A percentile compares a stretch with the other conserved stretches of the same genome.
These are phyloP conservation scores for Montipora cactus DNA, from an alignment of 64 coral and sea anemone genomes.

Conservation along the genomic window DNA sequence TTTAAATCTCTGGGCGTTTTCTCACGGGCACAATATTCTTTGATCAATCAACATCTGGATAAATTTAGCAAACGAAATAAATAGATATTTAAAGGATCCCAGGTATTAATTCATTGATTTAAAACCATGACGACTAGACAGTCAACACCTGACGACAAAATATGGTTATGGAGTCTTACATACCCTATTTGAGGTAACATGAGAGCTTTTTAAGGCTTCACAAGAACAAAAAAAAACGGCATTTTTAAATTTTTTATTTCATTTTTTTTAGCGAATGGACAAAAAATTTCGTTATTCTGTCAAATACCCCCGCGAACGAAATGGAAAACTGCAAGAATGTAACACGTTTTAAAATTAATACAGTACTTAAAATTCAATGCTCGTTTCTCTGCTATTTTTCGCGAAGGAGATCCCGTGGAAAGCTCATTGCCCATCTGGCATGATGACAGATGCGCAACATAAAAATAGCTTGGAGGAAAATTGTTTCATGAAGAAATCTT, in stretches of 20 bases:
- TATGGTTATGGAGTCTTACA: background rate
- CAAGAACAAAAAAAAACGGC: background rate
- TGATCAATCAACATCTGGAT: constrained; percentile 12
- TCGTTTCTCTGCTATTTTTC: too few relatives aligned
- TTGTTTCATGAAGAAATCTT: too few relatives aligned
- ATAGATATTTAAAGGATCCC: background rate
- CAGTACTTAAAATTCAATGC: too few relatives aligned
- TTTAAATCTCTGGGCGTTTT: background rate
- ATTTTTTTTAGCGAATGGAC: background rate
- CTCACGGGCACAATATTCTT: background rate
- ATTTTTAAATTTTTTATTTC: background rate
- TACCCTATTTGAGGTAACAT: background rate
- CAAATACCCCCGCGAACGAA: too few relatives aligned
- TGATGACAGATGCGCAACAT: too few relatives aligned
- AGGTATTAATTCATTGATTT: constrained; percentile 1
- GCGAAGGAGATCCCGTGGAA: too few relatives aligned
- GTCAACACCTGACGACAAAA: background rate
- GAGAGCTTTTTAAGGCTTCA: background rate
- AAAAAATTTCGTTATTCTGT: background rate
- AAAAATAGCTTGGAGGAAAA: too few relatives aligned
- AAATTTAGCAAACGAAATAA: background rate
- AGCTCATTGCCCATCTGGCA: too few relatives aligned
- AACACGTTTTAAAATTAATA: too few relatives aligned
- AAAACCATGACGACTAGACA: background rate
- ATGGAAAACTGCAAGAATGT: too few relatives aligned